Base-by-base conservation (phyloP, 2,888 invertebrate species). In the Acronicta aceris region DNA sequence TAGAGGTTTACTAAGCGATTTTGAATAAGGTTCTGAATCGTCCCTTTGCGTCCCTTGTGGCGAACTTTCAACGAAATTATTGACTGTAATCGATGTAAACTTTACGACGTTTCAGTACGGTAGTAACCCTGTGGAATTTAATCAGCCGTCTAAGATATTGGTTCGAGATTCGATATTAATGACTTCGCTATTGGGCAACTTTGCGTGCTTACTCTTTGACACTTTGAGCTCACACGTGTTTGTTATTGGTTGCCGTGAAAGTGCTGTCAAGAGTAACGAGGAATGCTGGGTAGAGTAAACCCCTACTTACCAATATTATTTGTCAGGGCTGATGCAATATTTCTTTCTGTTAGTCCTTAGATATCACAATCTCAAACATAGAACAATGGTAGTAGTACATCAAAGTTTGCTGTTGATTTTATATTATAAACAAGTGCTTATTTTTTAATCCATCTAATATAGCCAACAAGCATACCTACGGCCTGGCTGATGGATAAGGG, bases 141-240 rank as follows among this genome's bases (percentile, higher is more conserved):
- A 92, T 92, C 90, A 92, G 90, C 84, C 84, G 79, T 71, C 89
- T 84, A 85, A 90, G 89, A 89, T 90, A 90, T 89, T 85, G 89
- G 86, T 83, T 72, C 76, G 84, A 87, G 85, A 81, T 84, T 78
- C 76, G 63, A 83, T 86, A 81, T 74, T 82, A 79, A 81, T 75
- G 75, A 64, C 54, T 65, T 49, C 30, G 61, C 59, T 63, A 70
- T 79, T 78, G 16, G 46, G 45, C 42, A 71, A 81, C 71, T 81
- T 83, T 69, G 65, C 71, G 62, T 77, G 67, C 72, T 67, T 73
- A 73, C 69, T 73, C 79, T 83, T 82, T 78, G 84, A 82, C 84
- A 83, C 75, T 83, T 80, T 43, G 53, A 62, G 65, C 57, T 68
- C 77, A 78, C 75, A 79, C 71, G 56, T 74, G 78, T 71, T 74